Conservation (phyloP, 2,113 vertebrate species). For the Dasypus novemcinctus region DNA sequence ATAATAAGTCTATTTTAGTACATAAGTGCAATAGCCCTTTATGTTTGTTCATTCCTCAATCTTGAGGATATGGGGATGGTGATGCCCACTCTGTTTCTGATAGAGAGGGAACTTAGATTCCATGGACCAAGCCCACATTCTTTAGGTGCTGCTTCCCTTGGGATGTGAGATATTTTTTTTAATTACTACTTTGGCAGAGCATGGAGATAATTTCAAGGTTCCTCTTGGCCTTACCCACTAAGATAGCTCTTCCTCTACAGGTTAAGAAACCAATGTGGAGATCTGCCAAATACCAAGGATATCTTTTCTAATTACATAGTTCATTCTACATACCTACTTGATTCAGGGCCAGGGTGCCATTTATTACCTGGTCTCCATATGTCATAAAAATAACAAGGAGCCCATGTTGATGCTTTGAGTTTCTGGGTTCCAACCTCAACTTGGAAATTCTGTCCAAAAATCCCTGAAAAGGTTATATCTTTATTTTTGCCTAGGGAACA, state of each 20-base stretch:
- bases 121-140: too few relatives aligned
- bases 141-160: neutral
- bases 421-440: neutral
- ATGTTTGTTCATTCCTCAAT: too few relatives aligned
- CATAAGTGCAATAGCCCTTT: too few relatives aligned
- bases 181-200: neutral
- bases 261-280: neutral
- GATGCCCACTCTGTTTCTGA: too few relatives aligned
- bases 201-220: neutral
- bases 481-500: neutral
- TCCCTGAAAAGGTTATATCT: neutral
- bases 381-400: neutral
- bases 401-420: neutral
- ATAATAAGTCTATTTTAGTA: too few relatives aligned
- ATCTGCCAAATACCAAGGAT: neutral
- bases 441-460: neutral
- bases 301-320: neutral
- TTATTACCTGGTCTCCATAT: neutral
- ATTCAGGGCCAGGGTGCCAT: neutral
- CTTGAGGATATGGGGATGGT: too few relatives aligned
- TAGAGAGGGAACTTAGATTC: too few relatives aligned
- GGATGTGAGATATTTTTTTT: neutral
- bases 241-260: neutral
- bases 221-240: neutral
- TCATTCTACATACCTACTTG: neutral